These are phyloP conservation scores for Frieseomelitta varia DNA, from an alignment of 1,140 invertebrate genomes.

Conservation along the genomic window DNA sequence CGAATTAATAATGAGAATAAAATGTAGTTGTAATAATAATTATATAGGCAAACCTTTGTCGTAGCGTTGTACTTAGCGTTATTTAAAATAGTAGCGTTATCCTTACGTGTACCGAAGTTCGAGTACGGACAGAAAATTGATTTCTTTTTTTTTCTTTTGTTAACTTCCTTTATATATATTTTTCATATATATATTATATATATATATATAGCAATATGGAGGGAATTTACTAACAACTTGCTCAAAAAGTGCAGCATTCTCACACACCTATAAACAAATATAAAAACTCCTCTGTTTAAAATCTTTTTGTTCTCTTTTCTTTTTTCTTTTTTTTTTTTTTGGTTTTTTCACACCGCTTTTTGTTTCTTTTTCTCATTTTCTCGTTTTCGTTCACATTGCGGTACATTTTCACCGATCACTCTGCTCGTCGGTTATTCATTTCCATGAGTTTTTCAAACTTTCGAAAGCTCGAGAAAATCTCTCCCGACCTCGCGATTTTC, in stretches of 20 bases:
- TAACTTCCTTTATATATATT: constrained; percentile 65
- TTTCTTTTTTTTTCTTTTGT: constrained; percentile 15
- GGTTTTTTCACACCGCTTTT: neutral
- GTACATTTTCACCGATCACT: constrained; percentile 37
- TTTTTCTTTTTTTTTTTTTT: neutral
- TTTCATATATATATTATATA: constrained; percentile 26
- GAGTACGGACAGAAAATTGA: constrained; percentile 76
- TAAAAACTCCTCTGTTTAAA: constrained; percentile 75
- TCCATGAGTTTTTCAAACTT: neutral
- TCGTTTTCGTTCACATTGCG: constrained; percentile 29
- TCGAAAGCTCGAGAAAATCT: neutral
- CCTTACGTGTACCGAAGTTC: constrained; percentile 73
- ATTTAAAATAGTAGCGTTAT: constrained; percentile 80
- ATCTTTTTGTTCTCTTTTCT: constrained; percentile 42
- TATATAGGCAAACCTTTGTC: constrained; percentile 77
- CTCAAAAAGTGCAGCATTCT: constrained; percentile 74
- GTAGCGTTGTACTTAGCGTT: constrained; percentile 80
- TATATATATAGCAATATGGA: constrained; percentile 77
- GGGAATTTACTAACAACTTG: constrained; percentile 81
- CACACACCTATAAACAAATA: constrained; percentile 80
- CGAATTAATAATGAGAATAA: constrained; percentile 61
- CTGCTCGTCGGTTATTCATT: neutral
- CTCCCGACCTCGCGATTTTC: neutral
- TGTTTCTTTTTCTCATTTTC: constrained; percentile 34
- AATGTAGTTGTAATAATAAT: constrained; percentile 66